phyloP scores from a whole-genome alignment of 2,888 invertebrate species.

The Oxycera nigricornis region DNA sequence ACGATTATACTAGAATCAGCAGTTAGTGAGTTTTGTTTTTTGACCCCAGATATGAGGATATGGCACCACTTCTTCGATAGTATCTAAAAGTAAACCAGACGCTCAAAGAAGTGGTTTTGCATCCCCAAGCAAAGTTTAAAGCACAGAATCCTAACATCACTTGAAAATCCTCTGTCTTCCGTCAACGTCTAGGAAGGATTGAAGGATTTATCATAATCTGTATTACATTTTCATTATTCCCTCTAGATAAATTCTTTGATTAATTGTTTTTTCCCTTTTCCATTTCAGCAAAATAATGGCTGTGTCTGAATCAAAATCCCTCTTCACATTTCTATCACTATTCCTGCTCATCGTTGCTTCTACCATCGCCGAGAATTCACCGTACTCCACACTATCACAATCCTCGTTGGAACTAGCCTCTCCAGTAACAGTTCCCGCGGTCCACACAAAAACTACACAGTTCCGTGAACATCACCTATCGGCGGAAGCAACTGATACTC shows the following conservation, averaged over 20 bases:
- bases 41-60: no score
- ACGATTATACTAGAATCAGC: no score
- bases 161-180: no score
- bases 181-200: no score
- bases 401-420: constrained; percentile 14
- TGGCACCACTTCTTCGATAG: no score
- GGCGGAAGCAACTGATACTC: background rate
- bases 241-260: background rate
- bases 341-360: background rate
- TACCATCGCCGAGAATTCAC: background rate
- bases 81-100: no score
- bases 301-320: background rate
- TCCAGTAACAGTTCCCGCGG: background rate
- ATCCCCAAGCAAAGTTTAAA: no score
- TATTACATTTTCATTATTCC: background rate
- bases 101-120: no score
- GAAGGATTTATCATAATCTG: background rate
- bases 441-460: constrained; percentile 21
- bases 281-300: constrained; percentile 19
- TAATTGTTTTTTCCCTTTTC: background rate
- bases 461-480: background rate
- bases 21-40: no score
- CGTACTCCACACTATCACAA: constrained; percentile 6
- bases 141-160: no score
- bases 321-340: background rate